Base-by-base conservation (phyloP, 30 jellyfish, hydroid and myxozoan genomes). In the Aurelia aurita complex sp. Pacific region DNA sequence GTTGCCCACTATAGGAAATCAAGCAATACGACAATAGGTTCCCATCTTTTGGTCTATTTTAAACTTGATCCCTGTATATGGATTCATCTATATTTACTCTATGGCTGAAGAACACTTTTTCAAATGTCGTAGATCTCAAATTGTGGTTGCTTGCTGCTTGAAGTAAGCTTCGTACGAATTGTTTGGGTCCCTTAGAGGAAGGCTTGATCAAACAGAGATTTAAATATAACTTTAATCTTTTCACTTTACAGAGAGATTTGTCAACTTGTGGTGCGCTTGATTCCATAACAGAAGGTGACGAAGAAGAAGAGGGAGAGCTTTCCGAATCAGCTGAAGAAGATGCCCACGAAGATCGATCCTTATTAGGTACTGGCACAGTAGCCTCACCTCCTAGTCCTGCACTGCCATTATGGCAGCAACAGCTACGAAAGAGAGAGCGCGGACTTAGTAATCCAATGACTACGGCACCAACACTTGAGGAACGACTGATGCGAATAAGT, bases 321-420 rank as follows among this genome's bases (percentile, higher is more conserved):
- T 50, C 88, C 5, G 94, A 81, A 60, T 57, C 88, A 9, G 74
- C 96, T 5, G 90, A 81, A 9, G 94, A 89, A 17, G 97, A 89
- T 50, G 34, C 38, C 64, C 85, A 54, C 18, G 90, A 81, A 36
- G 90, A 69, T 4, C 29, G 76, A 8, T 63, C 89, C 12, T 54
- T 81, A 43, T 64, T 70, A 5, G 62, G 74, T 23, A 83, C 60
- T 29, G 18, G 79, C 53, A 43, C 53, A 10, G 67, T 73, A 4
- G 81, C 81, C 11, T 66, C 83, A 4, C 86, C 94, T 13, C 66
- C 94, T 2, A 82, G 90, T 82, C 85, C 91, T 17, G 60, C 85
- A 8, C 85, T 89, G 33, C 97, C 97, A 9, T 79, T 89, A 15
- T 89, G 97, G 97, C 97, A 89, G 69, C 88, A 86, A 67, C 75